Base-by-base conservation (phyloP, 2,888 invertebrate genomes). In the Galerucella calmariensis region DNA sequence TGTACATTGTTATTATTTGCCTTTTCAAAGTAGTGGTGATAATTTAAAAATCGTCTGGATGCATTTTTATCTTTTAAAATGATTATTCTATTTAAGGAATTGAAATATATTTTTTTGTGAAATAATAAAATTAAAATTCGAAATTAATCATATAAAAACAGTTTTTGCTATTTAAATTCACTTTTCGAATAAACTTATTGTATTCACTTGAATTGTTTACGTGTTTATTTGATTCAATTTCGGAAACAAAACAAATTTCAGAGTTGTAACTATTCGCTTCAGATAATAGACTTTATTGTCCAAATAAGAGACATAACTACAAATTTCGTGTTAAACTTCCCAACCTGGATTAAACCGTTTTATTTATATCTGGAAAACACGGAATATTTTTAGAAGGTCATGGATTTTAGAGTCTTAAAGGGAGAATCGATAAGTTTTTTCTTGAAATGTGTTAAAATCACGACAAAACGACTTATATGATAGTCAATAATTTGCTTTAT, bases 301-400 rank as follows among this genome's bases (percentile, higher is more conserved):
- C 10, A 61, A 27, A 35, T 14, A 61, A 61, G 27, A 35, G 8
- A 35, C 14, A 65, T 65, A 65, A 65, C 44, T 20, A 65, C 16
- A 48, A 16, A 65, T 41, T 65, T 46, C 46, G 63, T 12, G 63
- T 65, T 65, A 65, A 41, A 65, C 11, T 65, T 44, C 16, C 46
- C 63, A 41, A 41, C 41, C n/a, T n/a, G 16, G 63, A 20, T 65
- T 65, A 20, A 65, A 65, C n/a, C 2, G 63, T 46, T 44, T 65
- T n/a, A 65, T 65, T 65, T 65, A 65, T 44, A 10, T 12, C 12
- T 46, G 9, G 9, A 2, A 9, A 65, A 65, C 63, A 65, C 63
- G 63, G 46, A 65, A 65, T 44, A 20, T 65, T 46, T 56, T 16
- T 62, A n/a, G n/a, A 62, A 62, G 62, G 35, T 35, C 35, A 41